A percentile compares a stretch with the other conserved stretches of the same genome.
Conservation (phyloP, 2,888 invertebrate genomes). For the Glaucopsyche alexis region DNA sequence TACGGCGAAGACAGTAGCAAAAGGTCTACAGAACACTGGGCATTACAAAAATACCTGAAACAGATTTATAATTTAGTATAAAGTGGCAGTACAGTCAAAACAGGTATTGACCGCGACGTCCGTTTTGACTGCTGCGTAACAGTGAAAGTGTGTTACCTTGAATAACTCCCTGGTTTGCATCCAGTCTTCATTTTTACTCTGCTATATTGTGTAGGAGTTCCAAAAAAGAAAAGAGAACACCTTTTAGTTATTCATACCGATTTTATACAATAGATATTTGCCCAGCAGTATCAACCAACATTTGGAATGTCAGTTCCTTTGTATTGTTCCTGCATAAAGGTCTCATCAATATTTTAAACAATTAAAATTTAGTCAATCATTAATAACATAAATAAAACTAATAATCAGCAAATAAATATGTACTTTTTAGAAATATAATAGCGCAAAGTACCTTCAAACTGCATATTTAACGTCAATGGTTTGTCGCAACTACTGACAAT, state of each 20-base stretch:
- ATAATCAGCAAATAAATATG: conserved; percentile 1
- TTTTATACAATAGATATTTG: not conserved
- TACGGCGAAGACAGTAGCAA: not conserved
- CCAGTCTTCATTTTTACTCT: conserved; percentile 25
- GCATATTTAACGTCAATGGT: not conserved
- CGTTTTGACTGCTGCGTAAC: conserved; percentile 17
- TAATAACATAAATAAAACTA: not conserved
- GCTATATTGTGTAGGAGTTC: conserved; percentile 28
- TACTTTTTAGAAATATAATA: not conserved
- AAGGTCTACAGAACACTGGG: conserved; percentile 23
- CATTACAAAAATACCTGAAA: conserved; percentile 26
- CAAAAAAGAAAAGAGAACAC: conserved; percentile 28
- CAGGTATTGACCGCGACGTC: not conserved
- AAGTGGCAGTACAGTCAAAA: conserved; percentile 16
- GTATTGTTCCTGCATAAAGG: not conserved
- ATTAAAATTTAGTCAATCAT: not conserved
- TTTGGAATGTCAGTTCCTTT: not conserved
- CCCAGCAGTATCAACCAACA: not conserved
- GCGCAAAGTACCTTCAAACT: not conserved
- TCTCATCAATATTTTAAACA: not conserved
- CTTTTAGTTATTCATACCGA: conserved; percentile 14
- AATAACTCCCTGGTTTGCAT: conserved; percentile 26
- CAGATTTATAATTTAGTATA: conserved; percentile 16
- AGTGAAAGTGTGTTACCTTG: conserved; percentile 20
- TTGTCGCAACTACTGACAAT: not conserved